Evolutionary conservation across 2,888 invertebrate genomes (phyloP), one percentile per base, ranked within the genome.

Genomic region (Tolmerus cingulatus): DNA sequence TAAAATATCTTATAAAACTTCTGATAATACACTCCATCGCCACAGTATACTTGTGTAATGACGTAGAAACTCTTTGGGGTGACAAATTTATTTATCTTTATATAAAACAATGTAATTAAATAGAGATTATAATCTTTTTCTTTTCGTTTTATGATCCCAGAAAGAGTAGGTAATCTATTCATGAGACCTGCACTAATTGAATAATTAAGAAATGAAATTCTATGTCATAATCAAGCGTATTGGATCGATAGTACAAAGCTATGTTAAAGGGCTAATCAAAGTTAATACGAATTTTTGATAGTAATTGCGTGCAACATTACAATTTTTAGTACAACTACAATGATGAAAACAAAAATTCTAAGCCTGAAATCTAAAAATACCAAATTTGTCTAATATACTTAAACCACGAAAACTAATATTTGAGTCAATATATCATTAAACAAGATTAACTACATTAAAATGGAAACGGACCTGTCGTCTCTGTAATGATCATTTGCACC

Each of bases 401-500:
- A n/a, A 23, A 74, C 16, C 8, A 19, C 27, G 30, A 43, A 78
- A 78, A 76, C 34, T 37, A 76, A 37, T 34, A 76, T 76, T 76
- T 76, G 76, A 37, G 76, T 30, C 34, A 27, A 27, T 34, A 27
- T 16, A 74, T 74, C 34, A 37, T 27, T n/a, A 66, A 23, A 66
- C 14, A 23, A 51, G 27, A 66, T 23, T 66, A 76, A 30, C 76
- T 76, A 76, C 74, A 30, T 19, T 40, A 37, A 76, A 14, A 27
- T 30, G 5, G 16, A 16, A 76, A 76, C 76, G 27, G 34, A 76
- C 91, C 92, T 92, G 88, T 93, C 92, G 87, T 92, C 92, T 88
- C 92, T 91, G 88, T 92, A 92, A 89, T 93, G 92, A 89, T 93
- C 92, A 40, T 88, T 88, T 87, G 90, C 90, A 16, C 91, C 91